phyloP scores from a whole-genome alignment of 2,888 invertebrate species.

The Heliconius aoede region DNA sequence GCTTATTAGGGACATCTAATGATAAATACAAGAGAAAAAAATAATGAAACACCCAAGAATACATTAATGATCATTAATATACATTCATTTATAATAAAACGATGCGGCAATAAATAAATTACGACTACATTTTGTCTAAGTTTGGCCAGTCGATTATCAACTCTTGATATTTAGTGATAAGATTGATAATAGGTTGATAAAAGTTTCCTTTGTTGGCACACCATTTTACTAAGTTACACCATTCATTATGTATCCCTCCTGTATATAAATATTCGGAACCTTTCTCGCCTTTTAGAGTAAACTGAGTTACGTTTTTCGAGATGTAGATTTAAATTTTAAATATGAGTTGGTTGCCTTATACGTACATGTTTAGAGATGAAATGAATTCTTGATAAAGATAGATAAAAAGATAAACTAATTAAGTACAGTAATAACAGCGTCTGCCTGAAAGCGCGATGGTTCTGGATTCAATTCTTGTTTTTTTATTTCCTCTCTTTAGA shows the following conservation, averaged over 20 bases:
- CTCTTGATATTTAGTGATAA: constrained; percentile 51
- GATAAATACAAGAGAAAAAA: constrained; percentile 28
- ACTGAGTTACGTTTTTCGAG: constrained; percentile 35
- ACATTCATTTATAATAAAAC: constrained; percentile 52
- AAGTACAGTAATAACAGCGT: no score
- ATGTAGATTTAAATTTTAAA: constrained; percentile 30
- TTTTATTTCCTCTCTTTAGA: no score
- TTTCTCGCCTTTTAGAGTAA: constrained; percentile 42
- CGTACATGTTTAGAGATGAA: not conserved
- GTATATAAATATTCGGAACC: constrained; percentile 55
- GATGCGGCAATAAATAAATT: constrained; percentile 50
- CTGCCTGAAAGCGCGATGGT: no score
- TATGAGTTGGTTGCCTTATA: not conserved
- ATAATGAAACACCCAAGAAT: constrained; percentile 36
- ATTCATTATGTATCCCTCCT: constrained; percentile 65
- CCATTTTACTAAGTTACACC: constrained; percentile 63
- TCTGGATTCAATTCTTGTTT: no score
- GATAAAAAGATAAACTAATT: no score
- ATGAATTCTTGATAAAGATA: not conserved
- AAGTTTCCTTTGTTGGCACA: constrained; percentile 60
- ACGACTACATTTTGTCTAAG: constrained; percentile 52
- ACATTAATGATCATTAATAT: constrained; percentile 49
- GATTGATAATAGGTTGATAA: constrained; percentile 51
- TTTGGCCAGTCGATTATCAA: constrained; percentile 56
- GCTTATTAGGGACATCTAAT: constrained; percentile 6